Base-by-base conservation (phyloP, 1,140 invertebrate species). In the Drosophila obscura region DNA sequence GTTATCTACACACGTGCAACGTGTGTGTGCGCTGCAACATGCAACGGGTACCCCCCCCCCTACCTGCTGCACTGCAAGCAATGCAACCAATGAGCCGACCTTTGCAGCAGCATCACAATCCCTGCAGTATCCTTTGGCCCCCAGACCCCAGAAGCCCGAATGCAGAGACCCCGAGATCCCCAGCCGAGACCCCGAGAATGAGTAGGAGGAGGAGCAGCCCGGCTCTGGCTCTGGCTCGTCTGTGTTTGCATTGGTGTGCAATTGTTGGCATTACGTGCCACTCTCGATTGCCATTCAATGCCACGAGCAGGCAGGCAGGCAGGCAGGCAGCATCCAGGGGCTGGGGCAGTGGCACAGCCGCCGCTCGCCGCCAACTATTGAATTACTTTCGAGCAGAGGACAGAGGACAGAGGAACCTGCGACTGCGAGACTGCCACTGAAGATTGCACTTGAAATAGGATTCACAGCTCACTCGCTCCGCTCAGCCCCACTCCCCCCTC, bases 391-490 rank as follows among this genome's bases (percentile, higher is more conserved):
- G 75, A 39, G 13, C 35, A 13, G 35, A 39, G 11, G 35, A 35
- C 3, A 26, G 26, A 6, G 26, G 26, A 26, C 4, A 28, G 26
- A 6, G 26, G 26, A 28, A 7, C 5, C 6, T 7, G 26, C 5
- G 26, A 28, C 35, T 35, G 31, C 31, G 31, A 35, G 31, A 35
- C 82, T 87, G 78, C 82, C 62, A 87, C 82, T 88, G 83, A 88
- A 87, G 83, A 87, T 87, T 87, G 82, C 82, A 88, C 83, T 87
- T 88, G 82, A 88, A 87, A 87, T 87, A 82, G 82, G 82, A 87
- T 87, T 87, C 83, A 87, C 83, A 87, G 83, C 82, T 83, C 83
- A 88, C 83, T 87, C 82, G 76, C 57, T 73, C 66, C 31, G 31
- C 31, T 35, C 31, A 0, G 28, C 51, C 9, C 15, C 15, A 26